Conservation (phyloP, 1,140 invertebrate genomes). For the Bombus sibiricus region DNA sequence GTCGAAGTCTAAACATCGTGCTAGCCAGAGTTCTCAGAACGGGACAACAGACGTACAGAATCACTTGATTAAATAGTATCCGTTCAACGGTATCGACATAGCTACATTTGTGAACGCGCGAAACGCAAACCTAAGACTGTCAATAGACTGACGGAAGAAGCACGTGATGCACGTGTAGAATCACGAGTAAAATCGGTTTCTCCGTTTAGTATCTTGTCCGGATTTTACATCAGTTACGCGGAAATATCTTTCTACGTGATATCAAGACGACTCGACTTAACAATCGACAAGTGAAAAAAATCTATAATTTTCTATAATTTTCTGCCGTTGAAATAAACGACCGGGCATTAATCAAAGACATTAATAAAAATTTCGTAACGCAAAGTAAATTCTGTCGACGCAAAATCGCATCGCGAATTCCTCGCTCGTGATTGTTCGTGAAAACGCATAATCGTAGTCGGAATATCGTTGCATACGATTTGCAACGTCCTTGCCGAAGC, state of each 20-base stretch:
- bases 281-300: not conserved
- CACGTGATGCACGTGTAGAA: not conserved
- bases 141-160: not conserved
- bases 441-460: slow-evolving; percentile 38
- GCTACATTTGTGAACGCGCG: not conserved
- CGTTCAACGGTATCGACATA: slow-evolving; percentile 24
- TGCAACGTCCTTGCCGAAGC: slow-evolving; percentile 55
- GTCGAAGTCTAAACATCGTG: not conserved
- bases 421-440: not conserved
- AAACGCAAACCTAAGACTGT: slow-evolving; percentile 17
- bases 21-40: slow-evolving; percentile 13
- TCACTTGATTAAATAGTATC: slow-evolving; percentile 53
- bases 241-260: not conserved
- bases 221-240: not conserved
- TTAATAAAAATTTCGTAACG: not conserved
- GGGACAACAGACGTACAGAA: not conserved
- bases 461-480: slow-evolving; percentile 23
- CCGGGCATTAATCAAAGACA: not conserved
- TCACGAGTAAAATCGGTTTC: not conserved
- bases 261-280: not conserved
- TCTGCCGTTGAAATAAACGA: not conserved
- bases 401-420: not conserved
- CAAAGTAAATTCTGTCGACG: not conserved
- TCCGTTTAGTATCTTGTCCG: not conserved
- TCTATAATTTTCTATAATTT: not conserved